Base-by-base conservation (phyloP, 2,113 vertebrate species). In the Siniperca knerii region DNA sequence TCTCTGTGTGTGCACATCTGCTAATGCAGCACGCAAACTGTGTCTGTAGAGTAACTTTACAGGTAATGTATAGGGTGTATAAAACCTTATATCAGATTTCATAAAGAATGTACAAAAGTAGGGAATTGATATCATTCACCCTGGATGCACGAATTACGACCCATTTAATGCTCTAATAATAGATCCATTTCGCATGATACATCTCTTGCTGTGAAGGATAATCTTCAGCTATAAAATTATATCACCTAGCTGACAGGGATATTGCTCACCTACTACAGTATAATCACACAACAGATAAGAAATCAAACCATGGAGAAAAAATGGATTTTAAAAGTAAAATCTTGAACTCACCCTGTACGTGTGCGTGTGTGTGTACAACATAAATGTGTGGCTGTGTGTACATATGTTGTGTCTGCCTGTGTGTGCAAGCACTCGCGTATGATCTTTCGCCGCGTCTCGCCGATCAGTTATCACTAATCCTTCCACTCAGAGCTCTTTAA, bases 401-500 rank as follows among this genome's bases (percentile, higher is more conserved):
- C 1, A 20, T 70, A 40, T 75, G 78, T 82, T 78, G 77, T 23
- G 40, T 72, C 52, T 75, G 78, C 33, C 61, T 54, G 79, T 82
- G 84, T 79, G 83, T 52, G 29, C 15, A 20, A 58, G 87, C 75
- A 42, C 75, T 81, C 40, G 73, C 50, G 69, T 90, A 88, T 84
- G 91, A 92, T 93, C 90, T 84, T 77, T 85, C 40, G 35, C 77
- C n/a, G 69, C 21, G 81, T 90, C 87, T 87, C 54, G 83, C 88
- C 79, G 92, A 93, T 94, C 93, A 89, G 93, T 92, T 95, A 93
- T 93, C 90, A 69, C 92, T 94, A 95, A 95, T 95, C 93, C 93
- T 86, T 92, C 89, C 92, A 93, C 92, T 90, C 89, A 79, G 92
- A 90, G 93, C 92, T 94, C 90, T 85, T 92, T 93, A 94, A 94